phyloP scores from a whole-genome alignment of 2,113 vertebrate genomes.

The Nothocercus julius region DNA sequence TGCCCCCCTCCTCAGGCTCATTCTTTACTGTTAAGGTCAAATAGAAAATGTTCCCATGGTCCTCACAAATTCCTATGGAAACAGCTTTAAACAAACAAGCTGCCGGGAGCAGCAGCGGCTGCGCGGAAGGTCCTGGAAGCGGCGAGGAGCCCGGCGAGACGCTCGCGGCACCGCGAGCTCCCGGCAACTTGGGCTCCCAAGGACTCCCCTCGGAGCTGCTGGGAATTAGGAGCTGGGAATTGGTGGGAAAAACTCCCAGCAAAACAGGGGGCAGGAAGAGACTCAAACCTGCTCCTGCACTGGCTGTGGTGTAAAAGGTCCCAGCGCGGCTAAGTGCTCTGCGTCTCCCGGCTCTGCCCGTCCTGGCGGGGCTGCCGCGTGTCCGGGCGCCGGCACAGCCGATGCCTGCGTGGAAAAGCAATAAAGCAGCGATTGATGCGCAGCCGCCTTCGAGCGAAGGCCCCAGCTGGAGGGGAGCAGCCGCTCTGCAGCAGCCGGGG shows the following conservation, averaged over 20 bases:
- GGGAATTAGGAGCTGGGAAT: not conserved
- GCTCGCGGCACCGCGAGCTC: fast-evolving
- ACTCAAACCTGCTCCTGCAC: not conserved
- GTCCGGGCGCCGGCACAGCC: not conserved
- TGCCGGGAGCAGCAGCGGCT: not conserved
- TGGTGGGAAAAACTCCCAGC: not conserved
- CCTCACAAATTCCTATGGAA: slow-evolving; percentile 8
- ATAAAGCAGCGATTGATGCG: not conserved
- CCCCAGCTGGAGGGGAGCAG: not conserved
- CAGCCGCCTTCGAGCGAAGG: not conserved
- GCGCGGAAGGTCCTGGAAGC: fast-evolving
- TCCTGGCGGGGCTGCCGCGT: fast-evolving
- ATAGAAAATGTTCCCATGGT: not conserved
- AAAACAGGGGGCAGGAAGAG: fast-evolving
- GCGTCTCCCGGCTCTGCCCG: not conserved
- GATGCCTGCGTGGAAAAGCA: not conserved
- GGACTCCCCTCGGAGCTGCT: not conserved
- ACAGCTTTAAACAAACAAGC: not conserved
- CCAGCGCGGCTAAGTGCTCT: not conserved
- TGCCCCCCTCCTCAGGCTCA: not conserved
- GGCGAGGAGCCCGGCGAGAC: not conserved
- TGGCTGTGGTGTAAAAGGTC: not conserved
- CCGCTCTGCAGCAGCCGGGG: not conserved
- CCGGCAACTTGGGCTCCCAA: not conserved
- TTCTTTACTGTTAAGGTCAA: slow-evolving; percentile 9